Percentiles rank a stretch among this genome's conserved stretches.
Conservation (phyloP, 2,888 invertebrate genomes). For the Mesorhabditis sp. region DNA sequence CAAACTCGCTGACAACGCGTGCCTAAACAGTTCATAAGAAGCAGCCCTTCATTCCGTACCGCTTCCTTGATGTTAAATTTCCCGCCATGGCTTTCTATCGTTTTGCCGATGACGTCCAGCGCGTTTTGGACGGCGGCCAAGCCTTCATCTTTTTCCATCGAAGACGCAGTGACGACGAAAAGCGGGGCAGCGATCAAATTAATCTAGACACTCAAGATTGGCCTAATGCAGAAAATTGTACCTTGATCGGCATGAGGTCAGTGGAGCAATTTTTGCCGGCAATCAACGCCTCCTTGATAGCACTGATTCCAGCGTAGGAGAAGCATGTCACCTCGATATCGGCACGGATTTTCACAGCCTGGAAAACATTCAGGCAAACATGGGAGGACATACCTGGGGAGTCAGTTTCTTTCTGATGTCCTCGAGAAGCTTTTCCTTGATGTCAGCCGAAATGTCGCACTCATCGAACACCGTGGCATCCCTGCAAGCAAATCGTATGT, state of each 20-base stretch:
- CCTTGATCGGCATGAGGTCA: constrained; percentile 86
- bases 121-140: constrained; percentile 83
- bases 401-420: constrained; percentile 93
- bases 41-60: constrained; percentile 65
- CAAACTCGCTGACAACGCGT: constrained; percentile 94
- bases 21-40: constrained; percentile 66
- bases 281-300: constrained; percentile 83
- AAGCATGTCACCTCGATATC: constrained; percentile 81
- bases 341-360: constrained; percentile 71
- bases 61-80: constrained; percentile 91
- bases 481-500: constrained; percentile 62
- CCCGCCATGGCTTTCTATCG: constrained; percentile 77
- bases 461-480: constrained; percentile 92
- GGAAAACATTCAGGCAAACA: constrained; percentile 11
- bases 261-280: constrained; percentile 85
- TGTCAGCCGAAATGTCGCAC: constrained; percentile 85
- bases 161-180: constrained; percentile 97
- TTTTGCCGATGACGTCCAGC: constrained; percentile 79
- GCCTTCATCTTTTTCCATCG: constrained; percentile 74
- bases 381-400: constrained; percentile 79
- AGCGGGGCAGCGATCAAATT: constrained; percentile 96
- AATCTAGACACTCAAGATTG: constrained; percentile 65
- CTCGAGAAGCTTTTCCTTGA: constrained; percentile 83
- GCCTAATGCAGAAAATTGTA: constrained; percentile 29
- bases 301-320: constrained; percentile 96